These are phyloP conservation scores for Theocolax elegans DNA, from an alignment of 1,140 invertebrate species.

Conservation along the genomic window DNA sequence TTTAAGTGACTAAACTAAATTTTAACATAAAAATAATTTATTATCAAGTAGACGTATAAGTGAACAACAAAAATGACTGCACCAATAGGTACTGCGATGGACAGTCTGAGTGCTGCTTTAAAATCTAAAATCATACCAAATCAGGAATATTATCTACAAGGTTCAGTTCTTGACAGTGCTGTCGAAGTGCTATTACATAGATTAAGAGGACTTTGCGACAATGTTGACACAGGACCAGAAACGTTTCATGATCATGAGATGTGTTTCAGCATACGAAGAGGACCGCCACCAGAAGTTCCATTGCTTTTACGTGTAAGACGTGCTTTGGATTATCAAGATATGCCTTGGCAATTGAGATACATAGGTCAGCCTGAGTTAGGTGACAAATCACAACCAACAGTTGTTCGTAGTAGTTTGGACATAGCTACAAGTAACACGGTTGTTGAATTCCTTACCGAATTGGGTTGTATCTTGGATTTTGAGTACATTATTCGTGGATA, in stretches of 20 bases:
- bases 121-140: slow-evolving; percentile 89
- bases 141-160: slow-evolving; percentile 91
- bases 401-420: slow-evolving; percentile 91
- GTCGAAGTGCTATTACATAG: slow-evolving; percentile 93
- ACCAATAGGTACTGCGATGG: slow-evolving; percentile 77
- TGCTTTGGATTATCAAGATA: slow-evolving; percentile 80
- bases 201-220: slow-evolving; percentile 92
- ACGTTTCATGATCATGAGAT: slow-evolving; percentile 92
- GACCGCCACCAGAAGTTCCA: slow-evolving; percentile 67
- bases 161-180: slow-evolving; percentile 90
- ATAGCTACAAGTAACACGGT: slow-evolving; percentile 90
- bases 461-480: slow-evolving; percentile 91
- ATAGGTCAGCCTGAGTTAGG: slow-evolving; percentile 90
- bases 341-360: slow-evolving; percentile 89
- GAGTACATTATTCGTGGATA: slow-evolving; percentile 94
- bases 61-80: slow-evolving; percentile 63
- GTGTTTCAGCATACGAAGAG: slow-evolving; percentile 81
- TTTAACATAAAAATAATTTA: no score
- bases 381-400: slow-evolving; percentile 88
- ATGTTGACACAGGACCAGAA: slow-evolving; percentile 90
- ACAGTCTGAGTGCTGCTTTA: slow-evolving; percentile 79
- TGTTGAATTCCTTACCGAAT: slow-evolving; percentile 90
- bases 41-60: no score
- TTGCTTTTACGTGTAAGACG: slow-evolving; percentile 80
- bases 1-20: no score